These are phyloP conservation scores for Platanista minor DNA, from an alignment of 2,113 vertebrate species.

Conservation along the genomic window DNA sequence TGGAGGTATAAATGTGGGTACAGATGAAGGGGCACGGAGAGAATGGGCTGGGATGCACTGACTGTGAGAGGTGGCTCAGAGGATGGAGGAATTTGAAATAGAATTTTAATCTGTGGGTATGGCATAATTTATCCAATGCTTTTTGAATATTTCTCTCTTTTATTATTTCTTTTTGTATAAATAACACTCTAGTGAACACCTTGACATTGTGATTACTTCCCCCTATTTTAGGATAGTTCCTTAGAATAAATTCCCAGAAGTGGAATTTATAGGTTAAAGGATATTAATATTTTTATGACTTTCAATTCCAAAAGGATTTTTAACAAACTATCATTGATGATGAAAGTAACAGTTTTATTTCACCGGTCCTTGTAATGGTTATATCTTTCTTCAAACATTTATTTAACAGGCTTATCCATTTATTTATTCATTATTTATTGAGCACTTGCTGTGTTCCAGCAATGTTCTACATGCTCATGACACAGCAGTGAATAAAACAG, in stretches of 20 bases:
- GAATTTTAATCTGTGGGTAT: neutral
- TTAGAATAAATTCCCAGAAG: neutral
- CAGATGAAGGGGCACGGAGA: neutral
- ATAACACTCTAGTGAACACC: neutral
- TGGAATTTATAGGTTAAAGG: neutral
- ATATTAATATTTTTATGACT: slow-evolving; percentile 26
- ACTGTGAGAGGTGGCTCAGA: neutral
- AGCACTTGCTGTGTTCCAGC: neutral
- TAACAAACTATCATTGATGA: neutral
- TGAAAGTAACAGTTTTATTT: neutral
- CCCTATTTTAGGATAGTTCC: neutral
- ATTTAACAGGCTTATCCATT: neutral
- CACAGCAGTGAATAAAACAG: neutral
- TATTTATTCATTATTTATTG: slow-evolving; percentile 2
- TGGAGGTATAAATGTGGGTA: neutral
- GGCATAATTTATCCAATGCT: neutral
- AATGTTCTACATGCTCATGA: neutral
- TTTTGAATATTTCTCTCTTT: neutral
- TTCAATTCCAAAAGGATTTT: neutral
- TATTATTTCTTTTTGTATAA: neutral
- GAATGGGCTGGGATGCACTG: no score
- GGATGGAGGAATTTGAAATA: neutral
- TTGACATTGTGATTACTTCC: neutral
- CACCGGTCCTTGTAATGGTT: neutral
- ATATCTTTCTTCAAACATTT: neutral